phyloP scores from a whole-genome alignment of 1,140 invertebrate genomes.

The Ostrea denselamellosa region DNA sequence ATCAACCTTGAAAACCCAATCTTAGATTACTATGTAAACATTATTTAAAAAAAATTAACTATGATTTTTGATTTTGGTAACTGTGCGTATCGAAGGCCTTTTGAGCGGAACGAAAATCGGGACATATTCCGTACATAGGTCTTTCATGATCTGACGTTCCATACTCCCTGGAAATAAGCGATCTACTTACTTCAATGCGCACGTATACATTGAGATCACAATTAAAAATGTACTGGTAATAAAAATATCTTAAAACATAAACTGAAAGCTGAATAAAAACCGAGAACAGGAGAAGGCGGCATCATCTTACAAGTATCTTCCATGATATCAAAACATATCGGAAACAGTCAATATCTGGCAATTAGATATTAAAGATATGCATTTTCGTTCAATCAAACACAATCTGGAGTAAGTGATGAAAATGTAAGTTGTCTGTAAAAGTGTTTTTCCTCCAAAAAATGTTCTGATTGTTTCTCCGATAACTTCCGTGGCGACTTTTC shows the following conservation, averaged over 20 bases:
- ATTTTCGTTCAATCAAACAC: neutral
- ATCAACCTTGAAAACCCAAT: too few species aligned
- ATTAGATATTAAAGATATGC: neutral
- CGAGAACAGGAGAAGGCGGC: neutral
- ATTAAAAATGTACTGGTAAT: too few species aligned
- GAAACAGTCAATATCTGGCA: neutral
- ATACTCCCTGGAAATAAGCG: too few species aligned
- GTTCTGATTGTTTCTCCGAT: neutral
- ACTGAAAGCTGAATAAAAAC: neutral
- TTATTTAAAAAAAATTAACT: too few species aligned
- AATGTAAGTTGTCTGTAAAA: conserved; percentile 13
- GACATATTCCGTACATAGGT: too few species aligned
- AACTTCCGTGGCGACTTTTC: neutral
- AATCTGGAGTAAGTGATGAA: neutral
- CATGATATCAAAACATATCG: neutral
- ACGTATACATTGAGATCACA: too few species aligned
- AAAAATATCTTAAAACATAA: neutral
- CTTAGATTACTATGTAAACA: too few species aligned
- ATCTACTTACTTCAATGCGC: too few species aligned
- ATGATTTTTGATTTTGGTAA: too few species aligned
- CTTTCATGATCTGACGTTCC: too few species aligned
- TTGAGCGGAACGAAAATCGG: too few species aligned
- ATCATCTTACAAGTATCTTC: neutral
- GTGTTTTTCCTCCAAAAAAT: conserved; percentile 1
- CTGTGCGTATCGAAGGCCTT: too few species aligned